phyloP scores from a whole-genome alignment of 1,140 invertebrate species.

The Euschistus heros region DNA sequence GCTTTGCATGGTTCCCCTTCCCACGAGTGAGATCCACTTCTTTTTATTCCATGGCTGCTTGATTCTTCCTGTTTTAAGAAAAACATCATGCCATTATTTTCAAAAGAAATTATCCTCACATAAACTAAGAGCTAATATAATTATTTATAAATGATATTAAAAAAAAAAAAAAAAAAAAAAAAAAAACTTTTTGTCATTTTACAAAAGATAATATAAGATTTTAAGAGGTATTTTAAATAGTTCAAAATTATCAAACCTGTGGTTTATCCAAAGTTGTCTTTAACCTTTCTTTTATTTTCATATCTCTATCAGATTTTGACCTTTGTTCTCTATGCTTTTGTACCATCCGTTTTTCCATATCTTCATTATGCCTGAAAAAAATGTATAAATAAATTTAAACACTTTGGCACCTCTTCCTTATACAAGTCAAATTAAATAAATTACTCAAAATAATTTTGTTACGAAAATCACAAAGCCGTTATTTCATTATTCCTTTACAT shows the following conservation, averaged over 20 bases:
- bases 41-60: conserved; percentile 42
- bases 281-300: conserved; percentile 36
- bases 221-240: no score
- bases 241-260: conserved; percentile 21
- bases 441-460: background rate
- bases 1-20: conserved; percentile 43
- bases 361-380: conserved; percentile 52
- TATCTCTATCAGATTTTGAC: conserved; percentile 37
- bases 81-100: background rate
- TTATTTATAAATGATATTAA: no score
- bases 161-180: no score
- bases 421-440: no score
- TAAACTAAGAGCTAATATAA: no score
- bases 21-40: conserved; percentile 44
- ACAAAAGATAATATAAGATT: no score
- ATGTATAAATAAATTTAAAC: conserved; percentile 13
- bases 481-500: background rate
- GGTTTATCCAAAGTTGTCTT: conserved; percentile 32
- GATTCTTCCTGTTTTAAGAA: conserved; percentile 30
- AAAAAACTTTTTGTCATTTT: no score
- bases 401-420: background rate
- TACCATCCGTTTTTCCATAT: conserved; percentile 66
- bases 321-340: conserved; percentile 54
- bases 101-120: no score
- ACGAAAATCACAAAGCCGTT: background rate